Conservation (phyloP, 1,140 invertebrate species). For the Papilio xuthus region DNA sequence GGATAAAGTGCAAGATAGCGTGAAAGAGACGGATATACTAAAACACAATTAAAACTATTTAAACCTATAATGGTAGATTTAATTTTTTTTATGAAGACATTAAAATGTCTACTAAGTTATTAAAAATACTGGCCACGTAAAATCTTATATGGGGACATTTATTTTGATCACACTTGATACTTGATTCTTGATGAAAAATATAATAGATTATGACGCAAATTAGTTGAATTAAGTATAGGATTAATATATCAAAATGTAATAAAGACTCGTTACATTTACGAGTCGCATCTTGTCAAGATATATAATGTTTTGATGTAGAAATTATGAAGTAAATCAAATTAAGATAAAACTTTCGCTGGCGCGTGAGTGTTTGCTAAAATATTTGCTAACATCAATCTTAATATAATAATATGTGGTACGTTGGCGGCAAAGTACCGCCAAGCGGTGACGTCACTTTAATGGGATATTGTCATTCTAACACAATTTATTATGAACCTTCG, state of each 20-base stretch:
- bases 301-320: slow-evolving; percentile 10
- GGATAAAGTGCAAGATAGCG: background rate
- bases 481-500: background rate
- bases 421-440: background rate
- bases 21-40: background rate
- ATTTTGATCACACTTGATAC: background rate
- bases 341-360: slow-evolving; percentile 26
- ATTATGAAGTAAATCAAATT: slow-evolving; percentile 5
- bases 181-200: background rate
- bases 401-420: background rate
- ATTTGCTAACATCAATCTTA: slow-evolving; percentile 26
- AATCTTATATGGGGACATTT: background rate
- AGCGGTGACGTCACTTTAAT: slow-evolving; percentile 14
- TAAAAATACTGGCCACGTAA: too few species aligned
- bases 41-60: background rate
- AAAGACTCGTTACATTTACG: background rate
- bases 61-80: too few species aligned
- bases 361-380: slow-evolving; percentile 25
- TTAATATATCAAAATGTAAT: background rate
- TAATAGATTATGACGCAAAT: background rate
- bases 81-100: too few species aligned
- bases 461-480: background rate
- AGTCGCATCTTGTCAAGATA: background rate
- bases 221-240: background rate
- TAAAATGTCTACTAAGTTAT: too few species aligned